Conservation (phyloP, 2,797 vertebrate genomes). For the Cuniculus paca region DNA sequence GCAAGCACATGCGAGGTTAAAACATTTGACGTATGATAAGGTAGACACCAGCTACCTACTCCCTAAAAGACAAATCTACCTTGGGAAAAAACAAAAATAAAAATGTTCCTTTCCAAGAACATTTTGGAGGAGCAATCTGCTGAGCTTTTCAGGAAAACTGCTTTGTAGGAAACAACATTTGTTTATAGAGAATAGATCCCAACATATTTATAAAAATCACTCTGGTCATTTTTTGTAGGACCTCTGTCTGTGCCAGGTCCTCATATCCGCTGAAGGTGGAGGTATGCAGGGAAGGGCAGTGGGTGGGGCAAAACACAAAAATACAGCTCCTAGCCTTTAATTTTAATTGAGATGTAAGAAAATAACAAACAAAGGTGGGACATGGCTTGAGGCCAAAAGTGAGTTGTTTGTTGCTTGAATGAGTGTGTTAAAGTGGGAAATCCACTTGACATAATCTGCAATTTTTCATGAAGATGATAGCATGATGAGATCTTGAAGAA, state of each 20-base stretch:
- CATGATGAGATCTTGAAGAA: conserved; percentile 14
- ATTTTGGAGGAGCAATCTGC: neutral
- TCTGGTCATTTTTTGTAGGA: neutral
- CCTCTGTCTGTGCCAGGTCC: neutral
- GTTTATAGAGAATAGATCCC: neutral
- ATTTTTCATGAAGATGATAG: neutral
- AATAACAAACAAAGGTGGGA: neutral
- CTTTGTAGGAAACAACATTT: neutral
- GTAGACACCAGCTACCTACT: neutral
- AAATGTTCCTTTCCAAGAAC: neutral
- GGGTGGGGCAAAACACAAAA: neutral
- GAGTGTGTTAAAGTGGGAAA: neutral
- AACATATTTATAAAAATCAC: neutral
- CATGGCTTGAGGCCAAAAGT: neutral
- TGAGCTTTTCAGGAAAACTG: neutral
- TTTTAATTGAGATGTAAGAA: conserved; percentile 30
- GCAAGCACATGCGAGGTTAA: neutral
- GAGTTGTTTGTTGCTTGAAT: neutral
- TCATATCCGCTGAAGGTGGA: neutral
- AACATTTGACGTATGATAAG: neutral
- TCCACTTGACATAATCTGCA: neutral
- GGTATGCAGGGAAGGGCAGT: neutral
- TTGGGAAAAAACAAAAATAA: neutral
- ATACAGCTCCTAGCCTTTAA: neutral
- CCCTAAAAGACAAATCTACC: neutral